Evolutionary conservation across 1,140 invertebrate species (phyloP).

Genomic region (Orchestia grillus): DNA sequence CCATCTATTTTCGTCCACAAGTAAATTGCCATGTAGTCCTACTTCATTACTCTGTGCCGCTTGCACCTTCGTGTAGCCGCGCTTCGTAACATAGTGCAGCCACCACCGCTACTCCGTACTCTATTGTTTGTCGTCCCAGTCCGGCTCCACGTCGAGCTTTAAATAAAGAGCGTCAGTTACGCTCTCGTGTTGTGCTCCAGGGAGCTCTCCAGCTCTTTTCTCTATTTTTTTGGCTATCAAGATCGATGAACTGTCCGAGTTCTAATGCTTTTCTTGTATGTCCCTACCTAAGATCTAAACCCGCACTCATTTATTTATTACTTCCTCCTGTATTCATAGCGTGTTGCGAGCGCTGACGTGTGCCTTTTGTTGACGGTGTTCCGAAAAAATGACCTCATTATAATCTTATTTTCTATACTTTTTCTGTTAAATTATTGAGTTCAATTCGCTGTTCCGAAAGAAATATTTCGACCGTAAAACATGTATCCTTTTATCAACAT

Average conservation of each 20-base stretch:
- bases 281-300: background rate
- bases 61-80: too few relatives aligned
- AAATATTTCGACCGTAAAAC: background rate
- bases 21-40: background rate
- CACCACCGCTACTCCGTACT: background rate
- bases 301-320: background rate
- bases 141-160: background rate
- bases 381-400: background rate
- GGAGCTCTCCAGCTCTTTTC: background rate
- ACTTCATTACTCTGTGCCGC: background rate
- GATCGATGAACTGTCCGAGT: background rate
- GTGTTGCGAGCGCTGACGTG: background rate
- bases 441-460: background rate
- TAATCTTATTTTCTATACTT: background rate
- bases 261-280: background rate
- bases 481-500: background rate
- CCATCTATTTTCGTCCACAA: too few relatives aligned
- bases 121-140: background rate
- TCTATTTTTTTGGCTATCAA: background rate
- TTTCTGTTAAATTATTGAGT: background rate
- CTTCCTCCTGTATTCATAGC: background rate
- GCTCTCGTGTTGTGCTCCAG: background rate
- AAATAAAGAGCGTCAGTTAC: background rate
- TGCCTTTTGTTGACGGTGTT: background rate
- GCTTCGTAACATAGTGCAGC: too few relatives aligned